A percentile compares a stretch with the other conserved stretches of the same genome.
Evolutionary conservation across 2,113 vertebrate species (phyloP).

Genomic region (Platichthys flesus): DNA sequence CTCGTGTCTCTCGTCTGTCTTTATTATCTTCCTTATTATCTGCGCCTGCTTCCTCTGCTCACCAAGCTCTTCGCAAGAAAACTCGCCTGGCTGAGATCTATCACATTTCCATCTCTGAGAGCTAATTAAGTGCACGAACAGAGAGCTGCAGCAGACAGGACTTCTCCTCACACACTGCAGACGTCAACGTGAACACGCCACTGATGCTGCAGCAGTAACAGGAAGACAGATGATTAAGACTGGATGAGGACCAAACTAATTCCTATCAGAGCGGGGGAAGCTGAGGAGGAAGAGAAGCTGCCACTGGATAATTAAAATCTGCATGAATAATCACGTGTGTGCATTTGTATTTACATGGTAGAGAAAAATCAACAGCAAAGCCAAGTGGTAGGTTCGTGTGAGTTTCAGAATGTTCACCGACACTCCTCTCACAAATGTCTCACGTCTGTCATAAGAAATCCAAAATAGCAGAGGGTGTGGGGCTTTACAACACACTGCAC

Average conservation of each 20-base stretch:
- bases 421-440: too few species aligned
- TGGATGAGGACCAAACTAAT: constrained; percentile 20
- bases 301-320: not conserved
- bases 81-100: constrained; percentile 24
- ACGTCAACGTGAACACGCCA: constrained; percentile 20
- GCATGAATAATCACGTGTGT: not conserved
- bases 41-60: constrained; percentile 9
- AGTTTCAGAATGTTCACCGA: too few species aligned
- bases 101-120: constrained; percentile 38
- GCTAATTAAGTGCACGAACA: constrained; percentile 51
- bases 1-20: not conserved
- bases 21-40: not conserved
- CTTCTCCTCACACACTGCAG: constrained; percentile 25
- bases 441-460: too few species aligned
- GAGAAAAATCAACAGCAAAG: too few species aligned
- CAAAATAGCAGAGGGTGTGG: too few species aligned
- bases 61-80: not conserved
- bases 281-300: constrained; percentile 11
- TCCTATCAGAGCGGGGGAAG: constrained; percentile 4
- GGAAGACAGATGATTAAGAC: constrained; percentile 28
- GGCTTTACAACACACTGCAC: too few species aligned
- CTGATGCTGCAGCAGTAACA: constrained; percentile 18
- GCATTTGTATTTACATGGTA: not conserved
- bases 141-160: constrained; percentile 37
- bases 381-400: too few species aligned